phyloP scores from a whole-genome alignment of 2,888 invertebrate species.

The Hemistola chrysoprasaria region DNA sequence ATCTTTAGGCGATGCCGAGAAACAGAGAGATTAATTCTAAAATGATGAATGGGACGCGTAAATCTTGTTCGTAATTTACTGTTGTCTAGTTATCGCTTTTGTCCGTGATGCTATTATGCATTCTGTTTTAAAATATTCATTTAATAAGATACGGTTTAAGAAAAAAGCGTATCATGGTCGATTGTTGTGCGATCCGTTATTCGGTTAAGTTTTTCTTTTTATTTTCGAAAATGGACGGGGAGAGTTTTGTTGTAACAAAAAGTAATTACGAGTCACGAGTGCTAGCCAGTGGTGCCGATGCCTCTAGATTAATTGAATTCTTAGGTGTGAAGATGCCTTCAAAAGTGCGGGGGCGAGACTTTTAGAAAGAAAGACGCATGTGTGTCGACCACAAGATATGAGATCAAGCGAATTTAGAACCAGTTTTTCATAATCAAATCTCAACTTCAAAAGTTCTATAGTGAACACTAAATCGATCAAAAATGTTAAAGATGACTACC shows the following conservation, averaged over 20 bases:
- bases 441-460: too few relatives aligned
- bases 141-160: constrained; percentile 33
- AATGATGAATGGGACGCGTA: constrained; percentile 67
- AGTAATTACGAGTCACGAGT: constrained; percentile 76
- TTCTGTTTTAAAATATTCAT: constrained; percentile 32
- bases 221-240: constrained; percentile 45
- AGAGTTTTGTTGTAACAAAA: constrained; percentile 59
- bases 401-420: constrained; percentile 14
- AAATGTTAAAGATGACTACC: too few relatives aligned
- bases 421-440: too few relatives aligned
- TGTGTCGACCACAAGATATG: constrained; percentile 26
- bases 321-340: constrained; percentile 67
- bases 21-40: constrained; percentile 63
- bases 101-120: constrained; percentile 42
- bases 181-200: constrained; percentile 60
- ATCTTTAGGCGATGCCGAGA: constrained; percentile 64
- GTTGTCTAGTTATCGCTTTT: constrained; percentile 61
- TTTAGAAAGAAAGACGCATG: constrained; percentile 36
- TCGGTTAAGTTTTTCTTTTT: constrained; percentile 45
- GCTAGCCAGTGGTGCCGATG: constrained; percentile 58
- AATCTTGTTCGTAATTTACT: constrained; percentile 69
- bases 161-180: constrained; percentile 53
- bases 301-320: constrained; percentile 77
- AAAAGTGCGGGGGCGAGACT: constrained; percentile 45
- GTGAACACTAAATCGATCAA: too few relatives aligned